Evolutionary conservation across 2,888 invertebrate species (phyloP), one percentile per base, ranked within the genome.

Genomic region (Scaeva pyrastri): DNA sequence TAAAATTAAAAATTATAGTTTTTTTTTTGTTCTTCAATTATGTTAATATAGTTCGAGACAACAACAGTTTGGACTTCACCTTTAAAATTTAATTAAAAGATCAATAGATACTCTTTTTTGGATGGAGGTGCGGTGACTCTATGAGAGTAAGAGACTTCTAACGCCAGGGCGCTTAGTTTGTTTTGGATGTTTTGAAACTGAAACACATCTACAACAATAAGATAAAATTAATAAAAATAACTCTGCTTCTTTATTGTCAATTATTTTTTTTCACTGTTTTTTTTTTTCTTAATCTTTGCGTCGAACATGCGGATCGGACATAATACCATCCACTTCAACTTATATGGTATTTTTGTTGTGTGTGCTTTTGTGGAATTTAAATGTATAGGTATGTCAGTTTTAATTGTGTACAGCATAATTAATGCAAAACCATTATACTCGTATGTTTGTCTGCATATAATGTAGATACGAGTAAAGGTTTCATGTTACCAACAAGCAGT

Each of bases 361-460:
- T 62, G 43, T 58, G 58, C 16, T 26, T 64, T 41, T 60, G 50
- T 60, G 50, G 66, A 74, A 80, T 74, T n/a, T 55, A 56, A 64
- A 76, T 60, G 36, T 23, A 19, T n/a, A 48, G 3, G 60, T 73
- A 68, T 77, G 82, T 70, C 78, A 83, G 52, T 78, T 79, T 78
- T 70, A 56, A 70, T 83, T 78, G 78, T 52, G 60, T 78, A 36
- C 50, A 78, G 52, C 73, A 78, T 79, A 79, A 70, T 74, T 73
- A 73, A 78, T 76, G 77, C 43, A 77, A 77, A 66, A 70, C 52
- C 23, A 52, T 52, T 14, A 75, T 64, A 19, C n/a, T n/a, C n/a
- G n/a, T n/a, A n/a, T n/a, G n/a, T n/a, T n/a, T 21, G 16, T 48
- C 66, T 50, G 19, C 43, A 7, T 31, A 31, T 60, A n/a, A n/a